A percentile compares a stretch with the other conserved stretches of the same genome.
These are phyloP conservation scores for Sminthopsis crassicaudata DNA, from an alignment of 2,113 vertebrate genomes.

Conservation along the genomic window DNA sequence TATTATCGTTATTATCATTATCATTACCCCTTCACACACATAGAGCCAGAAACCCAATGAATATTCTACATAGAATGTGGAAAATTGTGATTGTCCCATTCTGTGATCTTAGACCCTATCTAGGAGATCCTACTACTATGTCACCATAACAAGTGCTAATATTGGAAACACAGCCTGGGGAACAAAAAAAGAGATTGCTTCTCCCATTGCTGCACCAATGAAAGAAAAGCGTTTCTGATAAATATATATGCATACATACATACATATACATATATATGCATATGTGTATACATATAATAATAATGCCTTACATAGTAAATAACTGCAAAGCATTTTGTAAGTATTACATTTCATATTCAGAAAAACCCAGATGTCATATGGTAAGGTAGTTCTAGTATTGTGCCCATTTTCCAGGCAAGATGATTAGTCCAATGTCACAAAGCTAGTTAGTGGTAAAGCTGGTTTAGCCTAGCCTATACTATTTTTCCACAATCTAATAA, in stretches of 20 bases:
- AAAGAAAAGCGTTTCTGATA: not conserved
- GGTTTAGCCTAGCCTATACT: not conserved
- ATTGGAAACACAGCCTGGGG: not conserved
- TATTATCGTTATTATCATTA: not conserved
- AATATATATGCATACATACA: not conserved
- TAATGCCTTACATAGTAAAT: not conserved
- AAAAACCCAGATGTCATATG: not conserved
- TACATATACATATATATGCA: no score
- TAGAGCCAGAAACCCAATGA: not conserved
- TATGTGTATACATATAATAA: not conserved
- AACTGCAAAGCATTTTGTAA: not conserved
- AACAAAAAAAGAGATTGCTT: not conserved
- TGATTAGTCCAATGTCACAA: not conserved
- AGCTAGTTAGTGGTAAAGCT: not conserved
- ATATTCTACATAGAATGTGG: not conserved
- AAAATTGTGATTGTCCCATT: not conserved
- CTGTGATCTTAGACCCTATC: not conserved
- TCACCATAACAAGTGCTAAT: not conserved
- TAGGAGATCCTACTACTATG: not conserved
- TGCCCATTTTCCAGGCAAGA: not conserved
- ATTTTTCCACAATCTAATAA: not conserved
- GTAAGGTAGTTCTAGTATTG: not conserved
- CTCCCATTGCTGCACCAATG: not conserved
- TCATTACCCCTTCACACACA: not conserved
- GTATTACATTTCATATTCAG: not conserved